Percentiles rank a stretch among this genome's conserved stretches.
Conservation (phyloP, 1,140 invertebrate species). For the Lerema accius region DNA sequence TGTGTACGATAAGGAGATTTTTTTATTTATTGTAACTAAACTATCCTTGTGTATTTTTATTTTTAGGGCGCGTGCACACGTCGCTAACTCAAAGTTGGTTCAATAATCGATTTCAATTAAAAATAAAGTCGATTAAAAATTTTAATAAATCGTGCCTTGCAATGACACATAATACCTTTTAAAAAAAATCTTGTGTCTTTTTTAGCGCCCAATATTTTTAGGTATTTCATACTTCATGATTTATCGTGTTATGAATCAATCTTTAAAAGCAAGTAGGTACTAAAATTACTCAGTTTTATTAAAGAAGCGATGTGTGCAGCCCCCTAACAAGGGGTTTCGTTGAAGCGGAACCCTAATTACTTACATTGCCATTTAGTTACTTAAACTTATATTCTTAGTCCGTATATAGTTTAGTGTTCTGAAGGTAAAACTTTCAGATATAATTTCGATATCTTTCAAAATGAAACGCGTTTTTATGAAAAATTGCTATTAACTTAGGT, state of each 20-base stretch:
- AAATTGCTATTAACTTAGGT: constrained; percentile 13
- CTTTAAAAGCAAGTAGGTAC: too few species aligned
- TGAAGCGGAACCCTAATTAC: constrained; percentile 38
- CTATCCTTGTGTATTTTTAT: not conserved
- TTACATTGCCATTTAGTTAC: constrained; percentile 61
- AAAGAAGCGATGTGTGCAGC: not conserved
- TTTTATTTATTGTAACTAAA: constrained; percentile 15
- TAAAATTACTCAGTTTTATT: too few species aligned
- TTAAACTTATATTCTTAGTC: constrained; percentile 45
- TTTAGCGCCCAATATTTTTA: too few species aligned
- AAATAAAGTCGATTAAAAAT: too few species aligned
- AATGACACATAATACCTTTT: too few species aligned
- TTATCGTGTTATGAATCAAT: too few species aligned
- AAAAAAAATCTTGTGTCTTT: too few species aligned
- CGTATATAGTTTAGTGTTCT: constrained; percentile 40
- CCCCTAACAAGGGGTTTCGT: constrained; percentile 11
- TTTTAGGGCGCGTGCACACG: too few species aligned
- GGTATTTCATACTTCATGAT: too few species aligned
- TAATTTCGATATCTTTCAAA: constrained; percentile 18
- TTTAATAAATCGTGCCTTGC: too few species aligned
- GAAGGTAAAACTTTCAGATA: constrained; percentile 54
- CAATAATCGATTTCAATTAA: too few species aligned
- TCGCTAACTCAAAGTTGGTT: too few species aligned
- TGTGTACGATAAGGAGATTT: constrained; percentile 8
- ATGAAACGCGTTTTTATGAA: constrained; percentile 32